These are phyloP conservation scores for Rhinoderma darwinii DNA, from an alignment of 2,113 vertebrate genomes.

Conservation along the genomic window DNA sequence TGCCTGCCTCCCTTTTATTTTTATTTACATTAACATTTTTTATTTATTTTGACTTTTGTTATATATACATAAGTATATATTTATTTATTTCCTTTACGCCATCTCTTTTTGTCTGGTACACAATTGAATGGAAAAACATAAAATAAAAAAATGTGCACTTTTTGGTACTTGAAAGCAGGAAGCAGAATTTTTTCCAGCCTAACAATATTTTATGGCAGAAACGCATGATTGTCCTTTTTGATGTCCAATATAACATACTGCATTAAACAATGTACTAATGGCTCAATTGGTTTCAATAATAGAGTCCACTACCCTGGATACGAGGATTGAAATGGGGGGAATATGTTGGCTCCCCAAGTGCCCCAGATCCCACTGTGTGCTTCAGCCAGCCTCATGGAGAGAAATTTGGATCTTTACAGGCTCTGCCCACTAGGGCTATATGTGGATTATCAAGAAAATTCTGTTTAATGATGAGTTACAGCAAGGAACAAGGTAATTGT, in stretches of 20 bases:
- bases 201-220: no score
- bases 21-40: no score
- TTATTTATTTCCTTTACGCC: no score
- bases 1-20: no score
- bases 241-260: background rate
- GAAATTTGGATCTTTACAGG: conserved; percentile 89
- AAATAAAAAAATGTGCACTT: no score
- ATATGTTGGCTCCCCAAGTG: conserved; percentile 95
- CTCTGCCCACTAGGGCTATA: conserved; percentile 92
- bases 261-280: background rate
- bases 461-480: conserved; percentile 99
- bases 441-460: conserved; percentile 93
- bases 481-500: conserved; percentile 97
- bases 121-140: no score
- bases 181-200: no score
- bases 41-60: no score
- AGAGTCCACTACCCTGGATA: conserved; percentile 97
- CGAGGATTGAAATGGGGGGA: conserved; percentile 98
- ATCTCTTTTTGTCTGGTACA: no score
- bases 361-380: conserved; percentile 93
- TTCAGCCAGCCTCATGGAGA: conserved; percentile 97
- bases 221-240: no score
- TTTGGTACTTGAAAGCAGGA: no score
- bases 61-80: no score
- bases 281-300: conserved; percentile 48